Evolutionary conservation across 2,888 invertebrate species (phyloP), one percentile per base, ranked within the genome.

Genomic region (Prosapia bicincta): DNA sequence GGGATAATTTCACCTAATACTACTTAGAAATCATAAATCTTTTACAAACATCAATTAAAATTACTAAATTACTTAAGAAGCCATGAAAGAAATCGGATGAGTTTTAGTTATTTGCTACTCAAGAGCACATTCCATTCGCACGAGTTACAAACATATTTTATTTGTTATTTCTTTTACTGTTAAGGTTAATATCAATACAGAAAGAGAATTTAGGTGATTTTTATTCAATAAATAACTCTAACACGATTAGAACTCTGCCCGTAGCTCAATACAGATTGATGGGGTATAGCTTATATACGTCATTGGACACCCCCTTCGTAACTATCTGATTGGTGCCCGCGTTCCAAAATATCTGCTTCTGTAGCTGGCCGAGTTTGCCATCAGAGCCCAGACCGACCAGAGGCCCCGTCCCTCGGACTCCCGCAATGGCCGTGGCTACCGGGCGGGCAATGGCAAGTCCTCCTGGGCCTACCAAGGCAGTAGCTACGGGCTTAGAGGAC

Each of bases 371-470:
- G 3, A 20, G 20, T 20, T 71, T 71, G 3, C 72, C 71, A 20
- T 54, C 54, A 2, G 65, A 10, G n/a, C 65, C 28, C 26, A 69
- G 9, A 0, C 28, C 73, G 23, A 71, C 73, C 0, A 74, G 76
- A 43, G 69, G 43, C 28, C 79, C 79, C 13, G 76, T 81, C 9
- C 82, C 83, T 26, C 80, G 78, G 26, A 93, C 85, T 0, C 93
- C 93, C 0, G 93, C 93, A 38, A 93, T 90, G 6, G 93, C 93
- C 0, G 93, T 93, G 25, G 89, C 93, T 0, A 92, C 87, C 0
- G 93, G 93, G 3, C 89, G 86, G 0, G 93, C 90, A 3, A 93
- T 86, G 0, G 93, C 93, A 9, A 92, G 83, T 0, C 93, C 93
- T 66, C 89, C 89, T 0, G 88, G 87, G 0, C 93, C 93, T 0